Conservation (phyloP, 2,797 vertebrate genomes). For the Salarias fasciatus region DNA sequence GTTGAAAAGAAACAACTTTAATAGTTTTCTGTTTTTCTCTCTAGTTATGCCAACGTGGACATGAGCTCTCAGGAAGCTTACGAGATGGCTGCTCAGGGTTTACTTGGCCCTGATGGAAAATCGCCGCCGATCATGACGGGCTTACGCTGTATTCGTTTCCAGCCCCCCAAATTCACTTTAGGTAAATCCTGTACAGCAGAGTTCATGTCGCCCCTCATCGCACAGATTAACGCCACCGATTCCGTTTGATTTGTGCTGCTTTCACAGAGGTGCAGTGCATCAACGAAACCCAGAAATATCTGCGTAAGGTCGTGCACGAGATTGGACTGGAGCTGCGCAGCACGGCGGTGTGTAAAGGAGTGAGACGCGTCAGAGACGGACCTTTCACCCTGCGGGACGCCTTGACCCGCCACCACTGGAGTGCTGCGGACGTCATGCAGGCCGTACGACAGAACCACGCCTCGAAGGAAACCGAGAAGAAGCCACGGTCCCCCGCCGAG, state of each 20-base stretch:
- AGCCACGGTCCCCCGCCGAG: not conserved
- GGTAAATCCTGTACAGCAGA: constrained; percentile 78
- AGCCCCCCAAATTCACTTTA: constrained; percentile 90
- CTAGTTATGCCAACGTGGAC: constrained; percentile 90
- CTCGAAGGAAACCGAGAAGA: constrained; percentile 33
- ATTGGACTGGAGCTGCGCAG: constrained; percentile 93
- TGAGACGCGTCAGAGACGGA: constrained; percentile 89
- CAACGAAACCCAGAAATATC: constrained; percentile 92
- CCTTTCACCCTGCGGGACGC: constrained; percentile 86
- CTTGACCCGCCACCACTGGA: constrained; percentile 87
- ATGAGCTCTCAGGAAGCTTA: constrained; percentile 93
- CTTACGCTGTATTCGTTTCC: constrained; percentile 86
- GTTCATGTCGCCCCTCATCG: not conserved
- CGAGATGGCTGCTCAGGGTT: constrained; percentile 88
- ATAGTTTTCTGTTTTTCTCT: not conserved
- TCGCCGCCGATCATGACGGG: constrained; percentile 88
- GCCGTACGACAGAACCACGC: constrained; percentile 75
- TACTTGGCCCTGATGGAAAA: constrained; percentile 88
- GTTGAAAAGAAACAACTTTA: not conserved
- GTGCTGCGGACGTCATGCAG: constrained; percentile 76
- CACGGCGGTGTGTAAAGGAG: constrained; percentile 86
- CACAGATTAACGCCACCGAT: no score
- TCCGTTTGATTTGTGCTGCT: not conserved
- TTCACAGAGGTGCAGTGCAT: constrained; percentile 91
- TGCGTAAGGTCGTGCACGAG: constrained; percentile 91